These are phyloP conservation scores for Apteryx mantelli DNA, from an alignment of 2,113 vertebrate genomes.

Conservation along the genomic window DNA sequence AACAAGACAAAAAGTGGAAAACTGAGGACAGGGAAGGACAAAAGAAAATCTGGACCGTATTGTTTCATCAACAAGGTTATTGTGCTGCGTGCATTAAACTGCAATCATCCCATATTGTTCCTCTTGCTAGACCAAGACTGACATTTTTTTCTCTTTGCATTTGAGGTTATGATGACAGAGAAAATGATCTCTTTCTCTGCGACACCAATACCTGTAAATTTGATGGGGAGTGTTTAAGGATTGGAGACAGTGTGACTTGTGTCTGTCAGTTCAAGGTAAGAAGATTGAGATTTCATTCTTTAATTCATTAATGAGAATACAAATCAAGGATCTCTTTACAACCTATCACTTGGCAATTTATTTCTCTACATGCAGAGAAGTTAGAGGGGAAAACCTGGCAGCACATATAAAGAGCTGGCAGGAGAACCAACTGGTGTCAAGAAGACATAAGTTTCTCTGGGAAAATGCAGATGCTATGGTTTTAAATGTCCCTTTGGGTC, in stretches of 20 bases:
- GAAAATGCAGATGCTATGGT: slow-evolving; percentile 49
- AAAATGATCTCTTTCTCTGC: slow-evolving; percentile 98
- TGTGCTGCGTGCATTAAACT: neutral
- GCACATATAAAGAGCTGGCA: slow-evolving; percentile 49
- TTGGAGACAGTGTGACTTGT: slow-evolving; percentile 98
- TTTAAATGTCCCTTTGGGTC: slow-evolving; percentile 31
- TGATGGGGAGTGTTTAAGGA: slow-evolving; percentile 96
- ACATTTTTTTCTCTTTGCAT: slow-evolving; percentile 68
- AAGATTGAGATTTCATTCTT: slow-evolving; percentile 48
- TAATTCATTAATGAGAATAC: slow-evolving; percentile 63
- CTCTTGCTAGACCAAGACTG: slow-evolving; percentile 46
- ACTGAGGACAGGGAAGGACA: slow-evolving; percentile 36
- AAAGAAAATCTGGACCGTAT: neutral
- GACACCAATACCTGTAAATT: slow-evolving; percentile 99
- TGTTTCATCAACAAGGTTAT: slow-evolving; percentile 8
- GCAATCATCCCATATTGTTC: neutral
- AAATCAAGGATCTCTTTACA: slow-evolving; percentile 52
- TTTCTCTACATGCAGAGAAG: slow-evolving; percentile 52
- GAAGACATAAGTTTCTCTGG: slow-evolving; percentile 56
- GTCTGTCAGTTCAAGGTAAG: slow-evolving; percentile 99
- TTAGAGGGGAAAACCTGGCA: slow-evolving; percentile 63
- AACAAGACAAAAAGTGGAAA: slow-evolving; percentile 21
- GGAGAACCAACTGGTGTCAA: slow-evolving; percentile 71
- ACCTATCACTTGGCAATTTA: slow-evolving; percentile 63
- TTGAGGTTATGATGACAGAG: slow-evolving; percentile 97